Percentiles rank a stretch among this genome's conserved stretches.
phyloP scores from a whole-genome alignment of 2,113 vertebrate species.

The Jaculus jaculus region DNA sequence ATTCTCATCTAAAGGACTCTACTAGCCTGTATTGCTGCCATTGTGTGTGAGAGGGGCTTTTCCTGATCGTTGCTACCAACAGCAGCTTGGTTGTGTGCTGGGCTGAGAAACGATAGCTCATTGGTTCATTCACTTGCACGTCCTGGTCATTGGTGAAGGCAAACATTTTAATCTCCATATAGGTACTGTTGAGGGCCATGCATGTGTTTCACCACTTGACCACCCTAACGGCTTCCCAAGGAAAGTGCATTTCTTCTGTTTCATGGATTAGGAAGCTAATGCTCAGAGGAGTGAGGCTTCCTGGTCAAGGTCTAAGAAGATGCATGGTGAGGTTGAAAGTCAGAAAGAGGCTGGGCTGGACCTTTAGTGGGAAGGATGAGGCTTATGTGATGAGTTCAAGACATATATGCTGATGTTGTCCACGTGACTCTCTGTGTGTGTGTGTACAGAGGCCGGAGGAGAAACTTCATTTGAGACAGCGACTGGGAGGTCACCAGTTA shows the following conservation, averaged over 20 bases:
- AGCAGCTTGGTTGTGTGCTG: neutral
- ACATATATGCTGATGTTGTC: neutral
- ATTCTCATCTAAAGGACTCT: conserved; percentile 10
- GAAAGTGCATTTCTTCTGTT: neutral
- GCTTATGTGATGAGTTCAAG: neutral
- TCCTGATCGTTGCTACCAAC: conserved; percentile 7
- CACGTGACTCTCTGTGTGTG: neutral
- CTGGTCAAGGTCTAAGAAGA: neutral
- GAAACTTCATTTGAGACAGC: no score
- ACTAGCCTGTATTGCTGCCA: neutral
- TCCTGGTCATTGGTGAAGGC: neutral
- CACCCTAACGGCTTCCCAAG: neutral
- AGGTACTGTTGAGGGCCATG: neutral
- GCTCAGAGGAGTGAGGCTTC: neutral
- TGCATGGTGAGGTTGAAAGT: neutral
- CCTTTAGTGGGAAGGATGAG: neutral
- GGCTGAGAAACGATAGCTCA: conserved; percentile 26
- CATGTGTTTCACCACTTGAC: neutral
- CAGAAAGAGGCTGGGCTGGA: neutral
- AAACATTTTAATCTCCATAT: conserved; percentile 8
- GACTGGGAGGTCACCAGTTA: no score
- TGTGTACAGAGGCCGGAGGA: neutral
- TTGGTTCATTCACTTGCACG: neutral
- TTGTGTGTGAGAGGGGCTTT: neutral
- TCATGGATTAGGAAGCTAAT: neutral